Percentiles rank a stretch among this genome's conserved stretches.
These are phyloP conservation scores for Heliconius congener DNA, from an alignment of 1,140 invertebrate genomes.

Conservation along the genomic window DNA sequence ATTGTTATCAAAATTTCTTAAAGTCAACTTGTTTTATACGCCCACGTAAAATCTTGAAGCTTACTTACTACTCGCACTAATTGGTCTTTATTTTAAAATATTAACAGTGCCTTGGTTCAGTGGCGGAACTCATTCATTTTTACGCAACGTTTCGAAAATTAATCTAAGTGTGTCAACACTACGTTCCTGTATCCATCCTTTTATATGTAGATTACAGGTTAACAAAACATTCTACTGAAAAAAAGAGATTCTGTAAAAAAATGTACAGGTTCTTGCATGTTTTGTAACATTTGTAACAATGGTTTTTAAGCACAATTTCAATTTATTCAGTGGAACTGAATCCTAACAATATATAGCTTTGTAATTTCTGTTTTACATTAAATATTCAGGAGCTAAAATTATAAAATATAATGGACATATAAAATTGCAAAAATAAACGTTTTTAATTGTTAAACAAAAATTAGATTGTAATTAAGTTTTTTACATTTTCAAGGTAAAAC, in stretches of 20 bases:
- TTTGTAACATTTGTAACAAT: no score
- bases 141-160: no score
- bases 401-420: not conserved
- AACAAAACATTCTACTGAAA: no score
- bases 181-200: no score
- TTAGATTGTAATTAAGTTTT: not conserved
- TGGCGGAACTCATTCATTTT: no score
- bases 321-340: not conserved
- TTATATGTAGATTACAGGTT: no score
- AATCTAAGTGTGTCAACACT: no score
- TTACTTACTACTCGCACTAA: not conserved
- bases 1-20: not conserved
- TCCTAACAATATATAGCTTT: conserved; percentile 20
- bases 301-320: no score
- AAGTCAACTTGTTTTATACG: not conserved
- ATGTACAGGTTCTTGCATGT: no score
- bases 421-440: not conserved
- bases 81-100: not conserved
- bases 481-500: no score
- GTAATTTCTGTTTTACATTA: conserved; percentile 28
- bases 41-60: not conserved
- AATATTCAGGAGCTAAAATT: not conserved
- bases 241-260: no score
- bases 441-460: not conserved
- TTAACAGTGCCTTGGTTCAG: not conserved